phyloP scores from a whole-genome alignment of 2,113 vertebrate species.

The Onychorhynchus coronatus region DNA sequence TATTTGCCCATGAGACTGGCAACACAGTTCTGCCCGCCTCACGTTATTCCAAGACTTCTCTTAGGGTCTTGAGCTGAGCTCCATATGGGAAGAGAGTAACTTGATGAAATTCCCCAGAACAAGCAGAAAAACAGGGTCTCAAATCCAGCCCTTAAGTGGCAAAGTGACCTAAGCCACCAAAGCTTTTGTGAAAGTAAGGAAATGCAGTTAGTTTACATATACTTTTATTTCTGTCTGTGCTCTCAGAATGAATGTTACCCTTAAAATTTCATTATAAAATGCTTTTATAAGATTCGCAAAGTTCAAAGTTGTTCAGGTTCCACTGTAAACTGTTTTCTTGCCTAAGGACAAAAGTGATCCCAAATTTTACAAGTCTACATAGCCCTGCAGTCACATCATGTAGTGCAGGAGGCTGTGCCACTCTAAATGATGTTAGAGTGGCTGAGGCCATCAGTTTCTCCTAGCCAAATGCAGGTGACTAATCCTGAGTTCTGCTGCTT shows the following conservation, averaged over 20 bases:
- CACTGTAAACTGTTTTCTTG: background rate
- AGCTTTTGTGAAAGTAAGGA: background rate
- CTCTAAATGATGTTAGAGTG: background rate
- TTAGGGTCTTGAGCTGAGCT: background rate
- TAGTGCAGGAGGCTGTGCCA: background rate
- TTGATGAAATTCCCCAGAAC: background rate
- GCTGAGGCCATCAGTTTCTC: background rate
- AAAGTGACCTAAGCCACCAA: background rate
- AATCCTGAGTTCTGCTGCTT: background rate
- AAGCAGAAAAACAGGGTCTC: background rate
- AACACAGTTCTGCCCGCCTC: background rate
- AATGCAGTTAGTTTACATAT: background rate
- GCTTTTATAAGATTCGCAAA: background rate
- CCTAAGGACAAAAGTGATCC: background rate
- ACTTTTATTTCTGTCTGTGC: background rate
- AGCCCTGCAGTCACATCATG: background rate
- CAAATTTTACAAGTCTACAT: background rate
- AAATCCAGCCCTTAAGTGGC: background rate
- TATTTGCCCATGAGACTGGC: background rate
- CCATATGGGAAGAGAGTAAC: background rate
- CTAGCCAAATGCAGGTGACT: background rate
- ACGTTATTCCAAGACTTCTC: background rate
- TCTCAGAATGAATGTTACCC: background rate
- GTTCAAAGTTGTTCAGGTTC: background rate
- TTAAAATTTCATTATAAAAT: background rate